phyloP scores from a whole-genome alignment of 2,113 vertebrate species.

The Calyptommatus sinebrachiatus region DNA sequence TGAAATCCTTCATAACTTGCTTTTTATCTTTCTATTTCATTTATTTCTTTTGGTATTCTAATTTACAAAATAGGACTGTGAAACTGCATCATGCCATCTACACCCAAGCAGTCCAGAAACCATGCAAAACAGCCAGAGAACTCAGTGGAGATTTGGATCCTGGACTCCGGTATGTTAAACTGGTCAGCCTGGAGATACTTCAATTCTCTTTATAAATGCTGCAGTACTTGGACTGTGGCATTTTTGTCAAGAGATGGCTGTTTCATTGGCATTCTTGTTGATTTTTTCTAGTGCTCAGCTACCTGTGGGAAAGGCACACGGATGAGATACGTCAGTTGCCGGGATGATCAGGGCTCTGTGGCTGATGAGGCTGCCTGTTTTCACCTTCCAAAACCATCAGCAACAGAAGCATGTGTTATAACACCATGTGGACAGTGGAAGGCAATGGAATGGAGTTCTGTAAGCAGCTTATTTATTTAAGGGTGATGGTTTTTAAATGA shows the following conservation, averaged over 20 bases:
- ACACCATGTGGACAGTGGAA: slow-evolving; percentile 93
- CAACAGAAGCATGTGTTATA: slow-evolving; percentile 84
- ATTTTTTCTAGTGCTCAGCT: slow-evolving; percentile 84
- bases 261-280: slow-evolving; percentile 17
- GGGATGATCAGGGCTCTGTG: slow-evolving; percentile 91
- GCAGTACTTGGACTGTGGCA: neutral
- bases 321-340: slow-evolving; percentile 96
- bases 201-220: neutral
- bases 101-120: slow-evolving; percentile 76
- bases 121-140: slow-evolving; percentile 80
- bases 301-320: slow-evolving; percentile 92
- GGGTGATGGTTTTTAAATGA: neutral
- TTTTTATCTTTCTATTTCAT: slow-evolving; percentile 22
- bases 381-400: slow-evolving; percentile 83
- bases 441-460: slow-evolving; percentile 90
- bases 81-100: slow-evolving; percentile 83
- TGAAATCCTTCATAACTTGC: slow-evolving; percentile 20
- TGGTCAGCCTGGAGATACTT: neutral
- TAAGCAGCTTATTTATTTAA: slow-evolving; percentile 65
- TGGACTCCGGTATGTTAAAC: slow-evolving; percentile 87
- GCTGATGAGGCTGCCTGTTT: slow-evolving; percentile 86
- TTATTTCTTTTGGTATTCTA: neutral
- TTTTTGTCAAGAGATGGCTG: neutral
- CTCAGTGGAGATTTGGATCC: slow-evolving; percentile 97
- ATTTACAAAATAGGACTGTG: slow-evolving; percentile 83